A percentile compares a stretch with the other conserved stretches of the same genome.
Conservation (phyloP, 2,888 invertebrate genomes). For the Lymantria dispar region DNA sequence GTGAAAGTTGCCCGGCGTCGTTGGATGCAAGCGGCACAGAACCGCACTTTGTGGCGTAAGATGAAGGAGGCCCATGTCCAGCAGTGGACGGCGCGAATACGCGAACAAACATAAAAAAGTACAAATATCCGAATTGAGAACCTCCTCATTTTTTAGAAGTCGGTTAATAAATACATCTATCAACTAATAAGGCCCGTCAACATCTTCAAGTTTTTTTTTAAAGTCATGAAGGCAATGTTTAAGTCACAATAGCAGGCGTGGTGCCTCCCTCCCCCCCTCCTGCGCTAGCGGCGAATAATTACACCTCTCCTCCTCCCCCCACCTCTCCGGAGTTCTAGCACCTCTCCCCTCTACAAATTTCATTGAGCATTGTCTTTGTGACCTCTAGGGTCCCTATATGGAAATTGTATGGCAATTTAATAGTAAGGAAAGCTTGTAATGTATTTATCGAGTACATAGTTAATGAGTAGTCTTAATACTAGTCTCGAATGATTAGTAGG, state of each 20-base stretch:
- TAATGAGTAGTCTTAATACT: neutral
- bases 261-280: slow-evolving; percentile 29
- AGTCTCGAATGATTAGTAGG: neutral
- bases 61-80: no score
- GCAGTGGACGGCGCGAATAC: no score
- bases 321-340: slow-evolving; percentile 23
- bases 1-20: no score
- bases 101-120: no score
- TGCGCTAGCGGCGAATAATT: slow-evolving; percentile 70
- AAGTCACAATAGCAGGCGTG: slow-evolving; percentile 77
- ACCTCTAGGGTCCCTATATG: slow-evolving; percentile 49
- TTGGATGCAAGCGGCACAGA: no score
- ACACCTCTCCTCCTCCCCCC: slow-evolving; percentile 44
- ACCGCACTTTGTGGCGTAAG: no score
- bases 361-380: slow-evolving; percentile 77
- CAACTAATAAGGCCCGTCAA: slow-evolving; percentile 36
- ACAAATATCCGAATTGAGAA: no score
- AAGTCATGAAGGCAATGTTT: slow-evolving; percentile 60
- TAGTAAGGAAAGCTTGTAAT: neutral
- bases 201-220: slow-evolving; percentile 29
- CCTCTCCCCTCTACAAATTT: slow-evolving; percentile 49
- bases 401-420: slow-evolving; percentile 19
- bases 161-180: slow-evolving; percentile 19
- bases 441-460: neutral
- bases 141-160: no score